Evolutionary conservation across 2,888 invertebrate species (phyloP), one percentile per base, ranked within the genome.

Genomic region (Cantharis rustica): DNA sequence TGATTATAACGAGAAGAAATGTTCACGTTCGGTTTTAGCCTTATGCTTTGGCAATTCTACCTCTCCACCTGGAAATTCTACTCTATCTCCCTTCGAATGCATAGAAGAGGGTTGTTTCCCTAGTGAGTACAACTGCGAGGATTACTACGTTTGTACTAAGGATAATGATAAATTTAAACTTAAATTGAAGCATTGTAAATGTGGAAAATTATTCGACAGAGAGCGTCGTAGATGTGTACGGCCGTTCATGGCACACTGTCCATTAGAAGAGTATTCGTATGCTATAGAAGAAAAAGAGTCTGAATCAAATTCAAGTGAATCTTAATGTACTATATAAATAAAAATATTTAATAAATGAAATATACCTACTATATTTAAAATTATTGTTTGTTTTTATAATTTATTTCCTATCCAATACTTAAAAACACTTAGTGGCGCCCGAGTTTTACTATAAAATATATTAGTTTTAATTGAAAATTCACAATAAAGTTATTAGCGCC

Each of bases 131-230:
- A 86, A 88, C 81, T 90, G 90, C 77, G 87, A 84, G 75, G 88
- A 88, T 81, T 91, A 90, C 84, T 90, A 89, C 75, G 82, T 86
- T 62, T 91, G 91, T 82, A 85, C 84, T 69, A 86, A 86, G 81
- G 85, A 81, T 31, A 84, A 83, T 16, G 84, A 84, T 71, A 86
- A 85, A 79, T 86, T 87, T 7, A 84, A 85, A 68, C 88, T 86
- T 79, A 85, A 84, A 72, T 62, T 83, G 10, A 90, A 88, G 82
- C 87, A 86, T 79, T 91, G 91, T 81, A 86, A 87, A 20, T 85
- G 85, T 5, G 88, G 87, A 61, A 88, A 90, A 82, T 81, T 89
- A 10, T 91, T 89, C 81, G 86, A 90, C 79, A 83, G 84, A 68
- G 83, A 82, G 20, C 76, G 82, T 68, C 71, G 76, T 63, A 82